phyloP scores from a whole-genome alignment of 35 echinoderm and acorn worm species.

The Amphiura filiformis region DNA sequence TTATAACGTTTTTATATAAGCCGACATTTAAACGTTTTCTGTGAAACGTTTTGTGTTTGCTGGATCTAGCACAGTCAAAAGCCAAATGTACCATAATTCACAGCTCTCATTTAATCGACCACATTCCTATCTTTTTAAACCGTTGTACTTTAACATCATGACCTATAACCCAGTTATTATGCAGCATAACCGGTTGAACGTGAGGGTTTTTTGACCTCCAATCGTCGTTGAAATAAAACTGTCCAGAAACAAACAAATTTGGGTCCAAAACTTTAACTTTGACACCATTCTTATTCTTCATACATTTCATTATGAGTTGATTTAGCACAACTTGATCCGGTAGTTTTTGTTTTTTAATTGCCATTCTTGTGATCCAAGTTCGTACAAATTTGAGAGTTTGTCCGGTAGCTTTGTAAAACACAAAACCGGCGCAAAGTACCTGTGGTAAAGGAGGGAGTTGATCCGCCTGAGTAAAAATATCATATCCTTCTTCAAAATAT shows the following conservation, averaged over 20 bases:
- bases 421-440: slow-evolving; percentile 36
- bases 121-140: slow-evolving; percentile 33
- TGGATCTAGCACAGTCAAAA: too few relatives aligned
- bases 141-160: slow-evolving; percentile 47
- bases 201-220: not conserved
- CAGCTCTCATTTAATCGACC: not conserved
- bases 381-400: slow-evolving; percentile 10
- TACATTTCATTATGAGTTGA: not conserved
- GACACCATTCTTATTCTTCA: not conserved
- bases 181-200: slow-evolving; percentile 22
- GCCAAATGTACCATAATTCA: too few relatives aligned
- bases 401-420: slow-evolving; percentile 25
- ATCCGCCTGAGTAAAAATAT: slow-evolving; percentile 23
- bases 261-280: slow-evolving; percentile 32
- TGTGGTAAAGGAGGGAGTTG: not conserved
- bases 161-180: slow-evolving; percentile 47
- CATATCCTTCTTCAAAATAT: slow-evolving; percentile 21
- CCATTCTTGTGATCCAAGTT: slow-evolving; percentile 27
- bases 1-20: too few relatives aligned
- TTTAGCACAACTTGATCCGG: slow-evolving; percentile 43
- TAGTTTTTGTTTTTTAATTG: not conserved
- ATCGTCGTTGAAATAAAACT: slow-evolving; percentile 11
- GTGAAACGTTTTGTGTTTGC: too few relatives aligned
- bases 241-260: slow-evolving; percentile 15
- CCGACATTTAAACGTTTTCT: too few relatives aligned